Conservation (phyloP, 1,140 invertebrate genomes). For the Diorhabda elongata region DNA sequence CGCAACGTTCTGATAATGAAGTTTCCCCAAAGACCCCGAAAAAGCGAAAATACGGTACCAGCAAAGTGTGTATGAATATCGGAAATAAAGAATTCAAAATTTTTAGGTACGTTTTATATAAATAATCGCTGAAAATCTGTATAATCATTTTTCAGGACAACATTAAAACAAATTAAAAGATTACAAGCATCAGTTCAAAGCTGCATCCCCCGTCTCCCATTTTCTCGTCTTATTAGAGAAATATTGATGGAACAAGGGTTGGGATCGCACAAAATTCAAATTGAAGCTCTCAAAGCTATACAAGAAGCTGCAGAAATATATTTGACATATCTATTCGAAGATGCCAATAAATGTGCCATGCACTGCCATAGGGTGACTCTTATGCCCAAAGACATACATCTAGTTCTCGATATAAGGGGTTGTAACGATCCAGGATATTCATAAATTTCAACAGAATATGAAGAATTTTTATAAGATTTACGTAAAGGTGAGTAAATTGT, state of each 20-base stretch:
- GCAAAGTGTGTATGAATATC: no score
- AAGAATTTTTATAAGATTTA: no score
- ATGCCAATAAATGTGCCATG: constrained; percentile 64
- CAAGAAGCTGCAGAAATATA: constrained; percentile 74
- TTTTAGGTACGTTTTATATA: no score
- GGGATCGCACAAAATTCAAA: constrained; percentile 50
- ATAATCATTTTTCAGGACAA: background rate
- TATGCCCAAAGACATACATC: constrained; percentile 60
- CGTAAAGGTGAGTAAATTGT: no score
- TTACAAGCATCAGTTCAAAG: constrained; percentile 3
- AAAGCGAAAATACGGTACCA: no score
- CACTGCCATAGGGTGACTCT: constrained; percentile 74
- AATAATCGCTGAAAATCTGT: no score
- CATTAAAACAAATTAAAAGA: background rate
- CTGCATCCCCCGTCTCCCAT: constrained; percentile 39
- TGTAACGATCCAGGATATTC: constrained; percentile 35
- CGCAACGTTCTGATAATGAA: no score
- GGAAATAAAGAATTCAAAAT: no score
- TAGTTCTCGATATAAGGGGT: constrained; percentile 47
- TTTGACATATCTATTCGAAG: constrained; percentile 71
- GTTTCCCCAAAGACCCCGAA: no score
- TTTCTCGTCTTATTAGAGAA: constrained; percentile 43
- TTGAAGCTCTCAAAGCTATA: constrained; percentile 52
- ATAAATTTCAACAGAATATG: background rate
- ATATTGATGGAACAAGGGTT: constrained; percentile 18